Evolutionary conservation across 2,113 vertebrate species (phyloP), one percentile per base, ranked within the genome.

Genomic region (Lampris incognitus): DNA sequence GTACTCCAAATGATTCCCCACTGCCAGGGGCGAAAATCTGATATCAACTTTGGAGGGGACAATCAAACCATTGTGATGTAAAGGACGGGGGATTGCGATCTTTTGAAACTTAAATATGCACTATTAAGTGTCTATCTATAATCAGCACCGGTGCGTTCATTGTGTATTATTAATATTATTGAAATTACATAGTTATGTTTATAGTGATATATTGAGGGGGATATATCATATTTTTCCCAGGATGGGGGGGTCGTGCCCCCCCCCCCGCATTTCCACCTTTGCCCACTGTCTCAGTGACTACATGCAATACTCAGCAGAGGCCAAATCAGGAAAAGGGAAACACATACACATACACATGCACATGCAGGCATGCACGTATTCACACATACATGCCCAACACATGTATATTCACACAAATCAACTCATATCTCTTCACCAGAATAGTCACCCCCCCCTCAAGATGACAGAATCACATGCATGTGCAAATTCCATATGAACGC

Each of bases 251-350:
- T 24, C 24, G 24, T 24, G 24, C 24, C 24, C 24, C 24, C 24
- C 0, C 24, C 24, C 24, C 24, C 24, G 24, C 0, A 24, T 24
- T 24, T 24, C 24, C 24, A 24, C 24, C 24, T 24, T 24, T 24
- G 24, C 24, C 24, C 24, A 24, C 78, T 78, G 73, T 49, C 50
- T 79, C 50, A 56, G 57, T 82, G 72, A 83, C 82, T 63, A 39
- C 56, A 72, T 74, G 76, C 44, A 84, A 69, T 77, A 54, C 42
- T 75, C 68, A 74, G 77, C 46, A 60, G 49, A 81, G 74, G 81
- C 69, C 63, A 83, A 65, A 66, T 78, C 64, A 61, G 66, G 38
- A 82, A 66, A 81, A 85, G 79, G 82, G 78, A 84, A 85, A 89
- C 76, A 24, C 50, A 42, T 39, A 55, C 50, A n/a, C 39, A 42